Conservation (phyloP, 1,140 invertebrate species). For the Platorchestia sp. region DNA sequence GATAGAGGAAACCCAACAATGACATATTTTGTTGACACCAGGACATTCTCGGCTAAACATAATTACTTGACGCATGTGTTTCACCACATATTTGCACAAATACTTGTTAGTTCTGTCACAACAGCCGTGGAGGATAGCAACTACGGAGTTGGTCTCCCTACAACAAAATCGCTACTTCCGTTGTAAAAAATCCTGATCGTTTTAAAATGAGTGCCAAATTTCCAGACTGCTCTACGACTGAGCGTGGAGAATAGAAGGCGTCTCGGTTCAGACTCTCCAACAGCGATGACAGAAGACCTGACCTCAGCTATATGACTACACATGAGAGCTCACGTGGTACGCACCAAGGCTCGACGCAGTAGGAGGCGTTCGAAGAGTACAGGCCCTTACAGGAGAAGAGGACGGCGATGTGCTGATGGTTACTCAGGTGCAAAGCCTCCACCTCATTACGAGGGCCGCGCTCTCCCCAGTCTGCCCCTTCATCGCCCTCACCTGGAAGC, state of each 20-base stretch:
- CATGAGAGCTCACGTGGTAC: neutral
- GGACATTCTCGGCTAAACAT: no score
- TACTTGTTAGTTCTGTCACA: no score
- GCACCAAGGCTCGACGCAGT: conserved; percentile 58
- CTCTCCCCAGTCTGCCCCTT: neutral
- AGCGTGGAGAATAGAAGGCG: neutral
- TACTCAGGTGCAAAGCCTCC: neutral
- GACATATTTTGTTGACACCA: no score
- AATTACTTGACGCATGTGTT: no score
- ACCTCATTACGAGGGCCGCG: neutral
- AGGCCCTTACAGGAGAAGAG: conserved; percentile 24
- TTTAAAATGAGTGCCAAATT: neutral
- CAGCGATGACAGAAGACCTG: neutral
- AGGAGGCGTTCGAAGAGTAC: neutral
- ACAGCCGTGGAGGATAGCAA: no score
- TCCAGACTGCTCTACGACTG: neutral
- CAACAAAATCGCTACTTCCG: no score
- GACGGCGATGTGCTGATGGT: conserved; percentile 2
- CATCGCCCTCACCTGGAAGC: neutral
- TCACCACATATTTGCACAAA: no score
- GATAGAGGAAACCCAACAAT: no score
- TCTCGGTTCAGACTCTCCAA: neutral
- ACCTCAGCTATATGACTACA: neutral
- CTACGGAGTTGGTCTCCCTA: no score
- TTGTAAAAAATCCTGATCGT: neutral